Evolutionary conservation across 2,113 vertebrate species (phyloP).

Genomic region (Hymenochirus boettgeri): DNA sequence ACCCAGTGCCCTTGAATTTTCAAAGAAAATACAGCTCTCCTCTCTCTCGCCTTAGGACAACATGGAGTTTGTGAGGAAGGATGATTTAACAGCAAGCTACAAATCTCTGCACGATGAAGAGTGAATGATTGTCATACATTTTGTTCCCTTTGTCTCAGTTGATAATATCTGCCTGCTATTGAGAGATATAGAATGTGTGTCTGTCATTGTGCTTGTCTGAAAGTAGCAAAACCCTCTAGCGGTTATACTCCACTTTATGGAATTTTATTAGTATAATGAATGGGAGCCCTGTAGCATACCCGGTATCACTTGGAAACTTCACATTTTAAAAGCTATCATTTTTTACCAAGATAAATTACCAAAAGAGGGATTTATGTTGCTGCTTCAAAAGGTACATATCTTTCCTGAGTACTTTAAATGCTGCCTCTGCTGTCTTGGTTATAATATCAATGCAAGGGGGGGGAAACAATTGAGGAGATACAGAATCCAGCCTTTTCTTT

Average conservation of each 20-base stretch:
- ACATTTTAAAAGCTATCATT: constrained; percentile 67
- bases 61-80: constrained; percentile 73
- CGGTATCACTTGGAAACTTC: constrained; percentile 66
- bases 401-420: constrained; percentile 28
- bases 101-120: constrained; percentile 70
- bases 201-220: constrained; percentile 62
- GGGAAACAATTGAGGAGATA: background rate
- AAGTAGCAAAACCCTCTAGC: constrained; percentile 59
- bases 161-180: constrained; percentile 67
- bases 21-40: constrained; percentile 63
- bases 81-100: constrained; percentile 64
- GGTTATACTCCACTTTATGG: constrained; percentile 61
- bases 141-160: constrained; percentile 64
- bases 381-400: constrained; percentile 36
- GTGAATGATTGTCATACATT: constrained; percentile 71
- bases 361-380: constrained; percentile 37
- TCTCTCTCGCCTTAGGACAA: constrained; percentile 71
- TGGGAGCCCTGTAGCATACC: constrained; percentile 70
- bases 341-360: constrained; percentile 68
- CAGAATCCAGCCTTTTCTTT: background rate
- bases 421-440: constrained; percentile 14
- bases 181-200: constrained; percentile 57
- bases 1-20: constrained; percentile 62
- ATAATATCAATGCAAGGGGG: background rate
- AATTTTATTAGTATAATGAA: constrained; percentile 76